Evolutionary conservation across 2,888 invertebrate species (phyloP), one percentile per base, ranked within the genome.

Genomic region (Glaucopsyche alexis): DNA sequence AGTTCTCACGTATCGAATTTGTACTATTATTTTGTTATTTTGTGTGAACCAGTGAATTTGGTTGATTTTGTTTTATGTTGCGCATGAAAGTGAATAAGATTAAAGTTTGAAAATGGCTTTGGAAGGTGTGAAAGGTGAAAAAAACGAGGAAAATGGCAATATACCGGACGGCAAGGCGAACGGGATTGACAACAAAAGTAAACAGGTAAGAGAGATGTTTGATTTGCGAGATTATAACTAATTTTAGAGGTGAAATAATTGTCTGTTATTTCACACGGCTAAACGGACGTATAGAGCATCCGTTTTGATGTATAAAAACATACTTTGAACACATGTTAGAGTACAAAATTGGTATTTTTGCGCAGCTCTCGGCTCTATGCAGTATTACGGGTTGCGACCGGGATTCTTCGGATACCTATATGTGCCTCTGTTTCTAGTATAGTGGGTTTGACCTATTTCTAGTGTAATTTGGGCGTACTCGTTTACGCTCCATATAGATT

Each of bases 171-270:
- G 89, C 84, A 93, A 93, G 85, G 87, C 92, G 84, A 93, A 94
- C 86, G 93, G 93, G 86, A 93, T 90, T 84, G 94, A 94, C 90
- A 94, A 92, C 89, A 93, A 91, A 88, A 92, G 89, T 89, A 94
- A 94, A 90, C 94, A 94, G 92, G 93, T 92, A 91, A 69, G 69
- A 49, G 69, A 2, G 49, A 29, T 69, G 74, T 73, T 76, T 79
- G 69, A 71, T 79, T 65, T 75, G 29, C 72, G 50, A 60, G 70
- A 73, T 76, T 74, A 45, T 72, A 74, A 14, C 14, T 19, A 47
- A 69, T 69, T 69, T 69, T 69, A 7, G 29, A 16, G n/a, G 42
- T 14, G 66, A 47, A 72, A 73, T 74, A 60, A 70, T 7, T 55
- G 11, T 67, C 40, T 13, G 16, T 38, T 72, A 71, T 74, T 78